A percentile compares a stretch with the other conserved stretches of the same genome.
Evolutionary conservation across 2,797 vertebrate genomes (phyloP).

Genomic region (Danio choprae): DNA sequence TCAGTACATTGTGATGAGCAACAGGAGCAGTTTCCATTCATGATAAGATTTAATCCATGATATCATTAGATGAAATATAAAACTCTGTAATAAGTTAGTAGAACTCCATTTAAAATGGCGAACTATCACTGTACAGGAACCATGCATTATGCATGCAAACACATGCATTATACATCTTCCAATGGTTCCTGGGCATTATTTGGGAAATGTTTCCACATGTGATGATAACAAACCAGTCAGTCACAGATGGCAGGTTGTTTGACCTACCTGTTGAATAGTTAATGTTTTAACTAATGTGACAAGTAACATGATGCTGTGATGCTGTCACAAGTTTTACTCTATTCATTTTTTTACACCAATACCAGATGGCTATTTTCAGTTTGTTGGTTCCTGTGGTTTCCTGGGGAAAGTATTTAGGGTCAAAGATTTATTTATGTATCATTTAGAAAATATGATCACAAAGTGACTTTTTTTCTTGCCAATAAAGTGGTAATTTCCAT

Average conservation of each 20-base stretch:
- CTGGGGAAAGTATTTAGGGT: background rate
- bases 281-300: conserved; percentile 67
- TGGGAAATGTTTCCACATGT: conserved; percentile 59
- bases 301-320: conserved; percentile 65
- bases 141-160: background rate
- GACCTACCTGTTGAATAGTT: conserved; percentile 75
- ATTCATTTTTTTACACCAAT: background rate
- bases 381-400: background rate
- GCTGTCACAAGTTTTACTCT: conserved; percentile 60
- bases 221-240: conserved; percentile 50
- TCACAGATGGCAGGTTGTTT: conserved; percentile 65
- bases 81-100: background rate
- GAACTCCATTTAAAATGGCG: background rate
- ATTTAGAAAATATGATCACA: background rate
- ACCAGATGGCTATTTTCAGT: background rate
- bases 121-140: background rate
- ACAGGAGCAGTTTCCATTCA: conserved; percentile 10
- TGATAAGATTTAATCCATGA: conserved; percentile 9
- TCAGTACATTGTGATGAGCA: background rate
- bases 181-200: conserved; percentile 8
- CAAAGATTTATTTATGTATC: background rate
- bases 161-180: background rate
- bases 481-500: background rate
- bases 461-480: too few relatives aligned
- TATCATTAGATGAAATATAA: conserved; percentile 20